Base-by-base conservation (phyloP, 53 echinoderm and acorn worm species). In the Echinometra lucunter region DNA sequence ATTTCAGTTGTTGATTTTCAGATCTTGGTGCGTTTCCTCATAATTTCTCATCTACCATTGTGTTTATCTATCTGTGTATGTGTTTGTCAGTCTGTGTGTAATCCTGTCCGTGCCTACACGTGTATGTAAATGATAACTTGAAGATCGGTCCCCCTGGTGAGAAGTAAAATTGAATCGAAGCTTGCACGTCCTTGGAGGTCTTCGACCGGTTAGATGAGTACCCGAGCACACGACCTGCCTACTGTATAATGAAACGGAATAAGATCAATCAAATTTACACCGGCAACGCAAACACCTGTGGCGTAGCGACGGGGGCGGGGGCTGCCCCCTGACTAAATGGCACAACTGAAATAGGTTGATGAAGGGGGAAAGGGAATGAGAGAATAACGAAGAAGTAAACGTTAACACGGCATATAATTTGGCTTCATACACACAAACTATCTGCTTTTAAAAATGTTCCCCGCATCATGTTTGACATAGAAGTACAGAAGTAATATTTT, bases 201-300 rank as follows among this genome's bases (percentile, higher is more conserved):
- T 81, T 81, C 81, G 81, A 40, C 81, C 81, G 19, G 81, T 8
- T 23, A 81, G 21, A 40, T 40, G 23, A 81, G 81, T 23, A 81
- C 23, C 81, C 40, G 21, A 40, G 44, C 81, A 81, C 81, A 44
- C 81, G 81, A 81, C 23, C 81, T 44, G 44, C 21, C 7, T 44
- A 81, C 81, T 25, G 81, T 21, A 81, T 81, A 81, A 42, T 81
- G 42, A 81, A 81, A 81, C 81, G 44, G 81, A 81, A 81, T 81
- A 81, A 81, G 81, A 81, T 81, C 81, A 81, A 81, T 81, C 44
- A 81, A 81, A 81, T 81, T 74, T 44, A 44, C 81, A 81, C 81
- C 42, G 44, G 44, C 44, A 44, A 81, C 81, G 44, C 44, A 42
- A 81, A 44, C 44, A 81, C 81, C 81, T 81, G 81, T 81, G 81